Evolutionary conservation across 2,113 vertebrate species (phyloP).

Genomic region (Candoia aspera): DNA sequence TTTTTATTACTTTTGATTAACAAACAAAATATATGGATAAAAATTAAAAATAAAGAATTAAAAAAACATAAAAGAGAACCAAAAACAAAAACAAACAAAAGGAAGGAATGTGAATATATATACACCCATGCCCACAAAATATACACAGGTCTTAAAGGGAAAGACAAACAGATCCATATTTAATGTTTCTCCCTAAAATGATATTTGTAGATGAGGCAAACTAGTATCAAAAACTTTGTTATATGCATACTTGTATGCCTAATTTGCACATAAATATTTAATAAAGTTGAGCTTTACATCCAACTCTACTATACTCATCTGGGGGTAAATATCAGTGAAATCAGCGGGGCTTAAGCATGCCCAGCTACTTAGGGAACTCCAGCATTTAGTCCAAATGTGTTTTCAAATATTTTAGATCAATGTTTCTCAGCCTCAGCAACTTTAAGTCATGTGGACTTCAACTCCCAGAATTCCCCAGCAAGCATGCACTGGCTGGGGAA

Average conservation of each 20-base stretch:
- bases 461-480: too few species aligned
- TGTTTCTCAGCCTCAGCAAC: background rate
- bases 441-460: too few species aligned
- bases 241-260: slow-evolving; percentile 37
- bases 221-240: background rate
- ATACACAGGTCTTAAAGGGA: background rate
- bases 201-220: background rate
- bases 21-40: background rate
- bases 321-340: slow-evolving; percentile 8
- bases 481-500: too few species aligned
- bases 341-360: background rate
- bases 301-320: slow-evolving; percentile 28
- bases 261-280: slow-evolving; percentile 53
- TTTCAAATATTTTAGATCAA: slow-evolving; percentile 16
- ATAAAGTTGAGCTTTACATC: slow-evolving; percentile 53
- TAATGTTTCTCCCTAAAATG: background rate
- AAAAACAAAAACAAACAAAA: background rate
- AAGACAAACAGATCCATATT: background rate
- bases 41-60: background rate
- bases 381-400: background rate
- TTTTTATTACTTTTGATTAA: background rate
- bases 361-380: too few species aligned
- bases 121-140: background rate
- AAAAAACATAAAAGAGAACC: background rate
- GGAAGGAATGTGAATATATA: background rate